Conservation (phyloP, 2,888 invertebrate genomes). For the Drosophila yooni region DNA sequence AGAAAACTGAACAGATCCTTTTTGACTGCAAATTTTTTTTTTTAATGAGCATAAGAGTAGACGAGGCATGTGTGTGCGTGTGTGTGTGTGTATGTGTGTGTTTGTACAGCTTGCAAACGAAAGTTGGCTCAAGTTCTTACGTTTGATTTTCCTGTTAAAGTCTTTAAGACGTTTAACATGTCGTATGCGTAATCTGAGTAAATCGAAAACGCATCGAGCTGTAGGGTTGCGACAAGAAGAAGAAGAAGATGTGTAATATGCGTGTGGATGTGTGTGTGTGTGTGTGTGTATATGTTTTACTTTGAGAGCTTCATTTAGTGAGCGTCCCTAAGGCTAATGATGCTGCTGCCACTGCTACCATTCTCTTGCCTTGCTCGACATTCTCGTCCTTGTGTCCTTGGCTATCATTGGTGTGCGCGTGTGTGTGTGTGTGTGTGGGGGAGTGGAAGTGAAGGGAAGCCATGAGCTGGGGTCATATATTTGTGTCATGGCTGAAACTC, state of each 20-base stretch:
- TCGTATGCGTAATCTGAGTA: slow-evolving; percentile 69
- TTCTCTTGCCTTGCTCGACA: slow-evolving; percentile 1
- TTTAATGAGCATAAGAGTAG: slow-evolving; percentile 14
- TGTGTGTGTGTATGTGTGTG: slow-evolving; percentile 41
- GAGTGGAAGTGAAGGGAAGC: neutral
- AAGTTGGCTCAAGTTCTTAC: slow-evolving; percentile 54
- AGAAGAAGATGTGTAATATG: neutral
- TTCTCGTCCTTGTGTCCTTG: slow-evolving; percentile 42
- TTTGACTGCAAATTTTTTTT: slow-evolving; percentile 8
- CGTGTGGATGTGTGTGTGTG: neutral
- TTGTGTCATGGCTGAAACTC: slow-evolving; percentile 68
- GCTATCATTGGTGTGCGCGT: slow-evolving; percentile 25
- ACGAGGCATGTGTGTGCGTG: slow-evolving; percentile 43
- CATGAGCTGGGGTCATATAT: slow-evolving; percentile 52
- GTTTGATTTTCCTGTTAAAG: slow-evolving; percentile 53
- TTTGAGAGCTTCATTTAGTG: slow-evolving; percentile 36
- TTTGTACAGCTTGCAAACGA: slow-evolving; percentile 61
- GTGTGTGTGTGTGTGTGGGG: too few relatives aligned
- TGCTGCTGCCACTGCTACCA: slow-evolving; percentile 19
- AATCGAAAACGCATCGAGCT: slow-evolving; percentile 50
- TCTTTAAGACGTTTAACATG: slow-evolving; percentile 66
- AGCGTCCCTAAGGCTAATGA: slow-evolving; percentile 53
- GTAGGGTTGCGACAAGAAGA: neutral
- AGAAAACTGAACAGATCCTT: slow-evolving; percentile 40
- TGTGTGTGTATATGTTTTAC: slow-evolving; percentile 15